Evolutionary conservation across 2,888 invertebrate genomes (phyloP).

Genomic region (Eilema depressum): DNA sequence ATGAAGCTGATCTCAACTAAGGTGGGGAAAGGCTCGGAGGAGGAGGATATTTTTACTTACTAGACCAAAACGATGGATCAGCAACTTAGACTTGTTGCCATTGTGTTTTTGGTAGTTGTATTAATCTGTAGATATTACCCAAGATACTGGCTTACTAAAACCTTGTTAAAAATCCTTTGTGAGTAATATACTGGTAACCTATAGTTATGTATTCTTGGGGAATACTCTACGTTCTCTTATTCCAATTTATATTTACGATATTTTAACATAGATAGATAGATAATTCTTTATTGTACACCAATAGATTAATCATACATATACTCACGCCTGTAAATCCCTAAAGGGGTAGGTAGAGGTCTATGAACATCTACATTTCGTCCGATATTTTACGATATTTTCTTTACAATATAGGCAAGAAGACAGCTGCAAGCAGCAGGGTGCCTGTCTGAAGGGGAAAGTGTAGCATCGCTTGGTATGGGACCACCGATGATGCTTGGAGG

Average conservation of each 20-base stretch:
- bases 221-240: not conserved
- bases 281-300: no score
- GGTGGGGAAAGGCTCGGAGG: no score
- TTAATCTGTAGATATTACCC: not conserved
- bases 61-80: no score
- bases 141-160: not conserved
- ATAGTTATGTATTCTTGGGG: no score
- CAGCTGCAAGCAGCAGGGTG: slow-evolving; percentile 93
- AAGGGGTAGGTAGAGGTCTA: no score
- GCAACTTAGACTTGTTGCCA: not conserved
- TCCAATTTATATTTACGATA: not conserved
- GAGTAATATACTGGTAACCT: not conserved
- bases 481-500: slow-evolving; percentile 88
- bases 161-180: not conserved
- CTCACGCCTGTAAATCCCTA: no score
- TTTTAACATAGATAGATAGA: no score
- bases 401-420: slow-evolving; percentile 88
- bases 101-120: not conserved
- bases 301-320: no score
- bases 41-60: no score
- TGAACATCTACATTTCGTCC: no score
- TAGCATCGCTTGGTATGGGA: slow-evolving; percentile 90
- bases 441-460: slow-evolving; percentile 94
- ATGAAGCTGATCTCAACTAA: no score
- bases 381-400: no score